Base-by-base conservation (phyloP, 2,888 invertebrate genomes). In the Falcaria lacertinaria region DNA sequence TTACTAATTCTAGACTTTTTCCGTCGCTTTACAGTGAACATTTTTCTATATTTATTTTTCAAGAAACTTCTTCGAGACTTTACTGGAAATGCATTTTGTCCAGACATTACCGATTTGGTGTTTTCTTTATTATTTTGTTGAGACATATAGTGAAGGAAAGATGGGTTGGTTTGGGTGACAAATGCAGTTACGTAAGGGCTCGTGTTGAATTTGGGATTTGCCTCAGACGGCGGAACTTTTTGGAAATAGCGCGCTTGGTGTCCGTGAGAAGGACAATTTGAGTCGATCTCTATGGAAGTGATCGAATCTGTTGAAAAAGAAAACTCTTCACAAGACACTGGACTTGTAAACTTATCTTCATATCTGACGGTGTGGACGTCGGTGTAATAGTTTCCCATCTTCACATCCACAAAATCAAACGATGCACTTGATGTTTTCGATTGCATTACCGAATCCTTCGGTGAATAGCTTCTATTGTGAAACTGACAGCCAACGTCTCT, bases 401-500 rank as follows among this genome's bases (percentile, higher is more conserved):
- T 75, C 13, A 57, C 48, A 37, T 71, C 57, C 22, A 52, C 52
- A 15, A 63, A 61, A 44, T 80, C 70, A 48, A 73, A 74, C 13
- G 73, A 76, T 8, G 59, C 59, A 47, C 72, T 79, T 1, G 80
- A 84, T 28, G 53, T 54, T 54, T 74, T 77, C 4, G 68, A 60
- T 37, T 64, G 65, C 17, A 66, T 42, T 16, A 62, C 11, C 19
- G 71, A 73, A 44, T 64, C 65, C 42, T 59, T 66, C 0, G 62
- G 65, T 2, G 62, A 58, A 47, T 47, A 54, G 11, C 22, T 58
- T 57, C 74, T 80, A 43, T 67, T 70, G 48, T 69, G 60, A 50
- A 85, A 86, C 50, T 88, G 88, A 52, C 87, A 88, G 4, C 86
- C 87, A 6, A 87, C 87, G 49, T 88, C 86, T 60, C 87, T 76